Evolutionary conservation across 1,140 invertebrate genomes (phyloP).

Genomic region (Eufriesea mexicana): DNA sequence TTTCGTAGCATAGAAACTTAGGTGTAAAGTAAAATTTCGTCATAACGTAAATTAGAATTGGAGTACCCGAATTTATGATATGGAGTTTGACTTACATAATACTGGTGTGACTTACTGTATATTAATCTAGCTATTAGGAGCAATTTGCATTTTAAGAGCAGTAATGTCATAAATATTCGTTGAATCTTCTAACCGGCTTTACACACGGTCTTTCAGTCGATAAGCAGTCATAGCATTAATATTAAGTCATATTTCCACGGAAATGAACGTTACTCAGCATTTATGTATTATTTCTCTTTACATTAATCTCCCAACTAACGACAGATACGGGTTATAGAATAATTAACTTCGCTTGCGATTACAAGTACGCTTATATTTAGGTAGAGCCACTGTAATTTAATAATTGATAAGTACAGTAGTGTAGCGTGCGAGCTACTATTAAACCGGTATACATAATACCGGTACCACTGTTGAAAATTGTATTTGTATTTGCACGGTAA

Average conservation of each 20-base stretch:
- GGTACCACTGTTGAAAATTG: not conserved
- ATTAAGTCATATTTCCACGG: not conserved
- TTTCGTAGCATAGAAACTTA: too few species aligned
- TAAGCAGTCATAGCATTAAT: not conserved
- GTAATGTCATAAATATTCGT: too few species aligned
- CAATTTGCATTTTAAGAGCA: too few species aligned
- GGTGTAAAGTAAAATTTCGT: too few species aligned
- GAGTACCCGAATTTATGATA: too few species aligned
- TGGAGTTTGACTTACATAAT: too few species aligned
- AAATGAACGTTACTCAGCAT: not conserved
- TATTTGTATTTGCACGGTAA: not conserved
- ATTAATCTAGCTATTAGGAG: too few species aligned
- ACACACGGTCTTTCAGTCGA: not conserved
- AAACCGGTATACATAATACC: not conserved
- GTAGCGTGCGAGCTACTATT: not conserved
- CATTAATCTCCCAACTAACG: not conserved
- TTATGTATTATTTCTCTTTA: not conserved
- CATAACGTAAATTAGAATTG: too few species aligned
- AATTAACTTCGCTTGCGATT: not conserved
- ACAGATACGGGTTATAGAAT: not conserved
- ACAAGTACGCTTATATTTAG: not conserved
- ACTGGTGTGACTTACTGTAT: too few species aligned
- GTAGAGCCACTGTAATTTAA: not conserved
- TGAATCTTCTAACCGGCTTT: too few species aligned
- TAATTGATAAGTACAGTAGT: slow-evolving; percentile 3